phyloP scores from a whole-genome alignment of 1,140 invertebrate genomes.

The Carposina sasakii region DNA sequence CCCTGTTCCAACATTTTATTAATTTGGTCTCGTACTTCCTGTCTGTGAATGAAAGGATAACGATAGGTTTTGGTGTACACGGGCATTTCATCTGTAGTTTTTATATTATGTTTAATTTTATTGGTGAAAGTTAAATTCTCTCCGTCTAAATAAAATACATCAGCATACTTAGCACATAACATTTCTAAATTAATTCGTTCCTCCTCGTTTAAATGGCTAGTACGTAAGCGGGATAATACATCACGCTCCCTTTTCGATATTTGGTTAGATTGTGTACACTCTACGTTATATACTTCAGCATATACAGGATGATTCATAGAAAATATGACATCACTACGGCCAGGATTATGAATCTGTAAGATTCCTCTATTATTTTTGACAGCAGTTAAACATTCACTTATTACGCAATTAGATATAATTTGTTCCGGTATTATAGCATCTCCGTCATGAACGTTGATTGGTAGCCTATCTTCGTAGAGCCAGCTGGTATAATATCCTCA shows the following conservation, averaged over 20 bases:
- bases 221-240: no score
- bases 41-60: not conserved
- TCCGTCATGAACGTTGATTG: not conserved
- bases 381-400: no score
- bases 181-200: not conserved
- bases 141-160: not conserved
- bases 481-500: not conserved
- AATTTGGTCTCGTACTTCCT: not conserved
- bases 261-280: not conserved
- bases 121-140: not conserved
- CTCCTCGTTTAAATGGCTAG: not conserved
- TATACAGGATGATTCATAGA: not conserved
- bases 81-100: not conserved
- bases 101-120: not conserved
- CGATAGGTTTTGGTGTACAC: not conserved
- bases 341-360: not conserved
- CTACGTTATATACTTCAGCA: not conserved
- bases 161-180: not conserved
- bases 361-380: not conserved
- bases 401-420: not conserved
- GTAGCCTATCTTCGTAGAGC: not conserved
- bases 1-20: not conserved
- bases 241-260: no score
- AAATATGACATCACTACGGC: not conserved
- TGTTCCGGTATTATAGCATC: not conserved